Evolutionary conservation across 1,140 invertebrate genomes (phyloP), one percentile per base, ranked within the genome.

Genomic region (Drosophila melanica): DNA sequence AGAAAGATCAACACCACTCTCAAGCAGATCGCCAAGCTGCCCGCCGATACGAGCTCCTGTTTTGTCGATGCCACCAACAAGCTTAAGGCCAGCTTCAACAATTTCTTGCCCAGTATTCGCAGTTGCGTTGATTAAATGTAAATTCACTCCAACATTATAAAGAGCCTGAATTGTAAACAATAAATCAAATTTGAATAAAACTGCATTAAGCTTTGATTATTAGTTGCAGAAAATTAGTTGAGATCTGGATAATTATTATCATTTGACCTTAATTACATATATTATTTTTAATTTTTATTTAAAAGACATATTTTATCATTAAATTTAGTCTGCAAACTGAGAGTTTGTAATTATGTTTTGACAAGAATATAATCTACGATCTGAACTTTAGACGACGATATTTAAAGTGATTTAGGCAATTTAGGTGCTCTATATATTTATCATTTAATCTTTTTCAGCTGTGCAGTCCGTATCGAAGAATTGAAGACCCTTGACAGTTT

Each of bases 21-120:
- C n/a, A 64, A 84, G 1, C 60, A 59, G 47, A 72, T 67, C 8
- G 7, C 18, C 30, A 53, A 20, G 0, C 35, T 85, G 60, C 80
- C 77, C 10, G 4, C 42, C 3, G 41, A 80, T 5, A 84, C 81
- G 12, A 55, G 41, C 64, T 37, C 45, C 47, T 84, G 81, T 65
- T 84, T 48, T 9, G 0, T 60, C 9, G 2, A 8, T 2, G 77
- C 81, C 41, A 84, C 81, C 33, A 23, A 73, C 0, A 9, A 9
- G 0, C 55, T 80, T 2, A 64, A 74, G 47, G 4, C 0, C 1
- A 39, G 41, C 64, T 85, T 50, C 63, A 70, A 67, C n/a, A 47
- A 18, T 9, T 84, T 76, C 7, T 12, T 79, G 63, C 80, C 80
- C 44, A 65, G 65, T n/a, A 27, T 77, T 35, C 18, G 74, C 2